phyloP scores from a whole-genome alignment of 2,888 invertebrate species.

The Nasonia oneida region DNA sequence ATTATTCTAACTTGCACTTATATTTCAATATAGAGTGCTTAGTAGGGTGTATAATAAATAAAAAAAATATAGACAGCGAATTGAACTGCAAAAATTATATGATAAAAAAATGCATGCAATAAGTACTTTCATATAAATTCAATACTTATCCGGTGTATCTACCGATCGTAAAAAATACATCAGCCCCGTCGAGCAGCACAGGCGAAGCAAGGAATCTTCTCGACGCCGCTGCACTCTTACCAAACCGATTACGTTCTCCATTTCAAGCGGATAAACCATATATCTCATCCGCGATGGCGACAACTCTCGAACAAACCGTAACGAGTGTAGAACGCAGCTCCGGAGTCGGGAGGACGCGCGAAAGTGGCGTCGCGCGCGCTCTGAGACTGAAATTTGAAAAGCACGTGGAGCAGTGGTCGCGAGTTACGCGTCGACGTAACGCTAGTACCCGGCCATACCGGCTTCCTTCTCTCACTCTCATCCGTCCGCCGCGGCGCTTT shows the following conservation, averaged over 20 bases:
- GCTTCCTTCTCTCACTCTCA: constrained; percentile 1
- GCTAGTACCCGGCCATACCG: neutral
- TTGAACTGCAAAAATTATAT: too few species aligned
- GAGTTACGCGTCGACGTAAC: constrained; percentile 3
- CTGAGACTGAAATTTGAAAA: neutral
- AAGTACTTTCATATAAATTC: too few species aligned
- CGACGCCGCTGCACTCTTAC: neutral
- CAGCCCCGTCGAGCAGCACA: too few species aligned
- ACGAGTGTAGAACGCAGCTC: neutral
- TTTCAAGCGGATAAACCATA: neutral
- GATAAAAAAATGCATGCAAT: too few species aligned
- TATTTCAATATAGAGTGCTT: too few species aligned
- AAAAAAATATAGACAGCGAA: too few species aligned
- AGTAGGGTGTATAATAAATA: too few species aligned
- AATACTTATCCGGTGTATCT: too few species aligned
- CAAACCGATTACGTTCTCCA: neutral
- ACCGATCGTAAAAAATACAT: too few species aligned
- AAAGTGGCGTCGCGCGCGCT: neutral
- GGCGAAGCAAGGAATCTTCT: too few species aligned
- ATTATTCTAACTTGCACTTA: too few species aligned
- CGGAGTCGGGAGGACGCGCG: neutral
- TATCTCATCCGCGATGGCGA: neutral
- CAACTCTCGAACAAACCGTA: neutral
- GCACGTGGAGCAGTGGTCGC: neutral
- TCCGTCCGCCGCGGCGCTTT: neutral